Base-by-base conservation (phyloP, 2,888 invertebrate genomes). In the Ochropleura plecta region DNA sequence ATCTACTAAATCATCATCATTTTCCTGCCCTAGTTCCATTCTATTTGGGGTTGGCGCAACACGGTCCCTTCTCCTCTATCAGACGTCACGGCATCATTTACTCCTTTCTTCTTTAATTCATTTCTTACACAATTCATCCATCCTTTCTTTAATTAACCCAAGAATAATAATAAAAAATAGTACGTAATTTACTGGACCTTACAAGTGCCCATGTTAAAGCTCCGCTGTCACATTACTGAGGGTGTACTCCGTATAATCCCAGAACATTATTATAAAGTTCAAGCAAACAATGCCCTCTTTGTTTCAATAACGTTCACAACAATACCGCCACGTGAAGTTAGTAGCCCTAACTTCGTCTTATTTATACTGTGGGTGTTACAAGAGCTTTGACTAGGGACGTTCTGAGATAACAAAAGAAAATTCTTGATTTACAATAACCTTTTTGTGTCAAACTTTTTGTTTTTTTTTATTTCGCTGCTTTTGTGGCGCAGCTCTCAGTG, bases 191-290 rank as follows among this genome's bases (percentile, higher is more conserved):
- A 14, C 30, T 1, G 20, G 16, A 6, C 16, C 16, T n/a, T 40
- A 48, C 5, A 18, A 78, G 40, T 48, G 64, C 20, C 30, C 18
- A 12, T 40, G 40, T 63, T 46, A 66, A 66, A 63, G 55, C 46
- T 16, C 20, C 16, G 9, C 53, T 30, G 6, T 55, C 48, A 30
- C 55, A 79, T 77, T 79, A 64, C 46, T 78, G 46, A 63, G 55
- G 9, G 40, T 30, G 30, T 63, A 59, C 63, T 62, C 46, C 44
- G 20, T 42, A 40, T 73, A 59, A 59, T 69, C 53, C 40, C 46
- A 59, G 49, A 20, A 55, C 80, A 80, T 66, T 73, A 71, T 42
- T 62, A 68, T 53, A 48, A 59, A 75, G 51, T 76, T 80, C 49
- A 7, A 12, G 49, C 51, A 71, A 64, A 64, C 75, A 81, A 74